Base-by-base conservation (phyloP, 2,113 vertebrate species). In the Grallaria varia region DNA sequence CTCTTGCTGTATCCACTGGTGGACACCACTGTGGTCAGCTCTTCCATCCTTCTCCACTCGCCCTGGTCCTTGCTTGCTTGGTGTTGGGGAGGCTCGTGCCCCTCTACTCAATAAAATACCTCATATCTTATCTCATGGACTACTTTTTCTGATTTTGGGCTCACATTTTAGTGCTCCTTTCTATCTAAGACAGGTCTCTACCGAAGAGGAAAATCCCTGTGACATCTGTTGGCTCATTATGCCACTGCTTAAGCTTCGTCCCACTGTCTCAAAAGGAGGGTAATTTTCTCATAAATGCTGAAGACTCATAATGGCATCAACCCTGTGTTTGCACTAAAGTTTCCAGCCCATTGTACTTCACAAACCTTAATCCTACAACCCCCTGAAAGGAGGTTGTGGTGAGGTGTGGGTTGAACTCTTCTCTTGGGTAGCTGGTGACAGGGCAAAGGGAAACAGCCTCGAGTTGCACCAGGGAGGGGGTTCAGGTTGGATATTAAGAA, bases 351-450 rank as follows among this genome's bases (percentile, higher is more conserved):
- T 8, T 53, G 12, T 64, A 31, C 22, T 40, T 63, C 52, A 53
- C 31, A 37, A 28, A 30, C 9, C 14, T 49, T 31, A 35, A 18
- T 33, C 28, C 17, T 8, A 4, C 39, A 40, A 2, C 37, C 8
- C 0, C 62, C 6, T 8, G 17, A 33, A 17, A 7, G 3, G 47
- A 56, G 40, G 17, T 1, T 47, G 52, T 28, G 33, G 12, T 12
- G 39, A 12, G 8, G 21, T 27, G 20, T 11, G n/a, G 11, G 31
- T 31, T 23, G 17, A 49, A 21, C 55, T 35, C 30, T 40, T 55
- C 18, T 19, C 40, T 27, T 55, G 35, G 30, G 30, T 12, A n/a
- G 17, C 28, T 14, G 17, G 31, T 35, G 71, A 27, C 7, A 33
- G 63, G 30, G 40, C 4, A 15, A 55, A 30, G 63, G 55, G 8